phyloP scores from a whole-genome alignment of 2,113 vertebrate genomes.

The Catagonus wagneri region DNA sequence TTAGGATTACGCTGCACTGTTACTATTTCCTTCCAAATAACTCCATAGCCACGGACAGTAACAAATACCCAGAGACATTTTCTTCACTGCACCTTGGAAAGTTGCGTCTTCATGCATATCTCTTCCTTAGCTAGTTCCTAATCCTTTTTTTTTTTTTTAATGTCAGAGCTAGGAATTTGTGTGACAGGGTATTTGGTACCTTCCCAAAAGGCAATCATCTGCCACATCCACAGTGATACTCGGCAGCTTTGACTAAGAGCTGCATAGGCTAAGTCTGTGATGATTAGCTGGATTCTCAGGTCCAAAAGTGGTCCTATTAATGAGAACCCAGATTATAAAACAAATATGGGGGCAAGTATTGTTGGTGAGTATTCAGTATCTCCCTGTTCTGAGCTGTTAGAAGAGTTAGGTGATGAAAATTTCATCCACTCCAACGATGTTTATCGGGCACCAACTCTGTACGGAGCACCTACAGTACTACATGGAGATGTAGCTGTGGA shows the following conservation, averaged over 20 bases:
- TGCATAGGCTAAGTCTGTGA: background rate
- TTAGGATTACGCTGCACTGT: conserved; percentile 66
- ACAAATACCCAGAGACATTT: background rate
- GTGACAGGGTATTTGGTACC: conserved; percentile 12
- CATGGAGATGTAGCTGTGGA: background rate
- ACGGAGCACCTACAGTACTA: background rate
- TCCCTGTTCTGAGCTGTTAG: background rate
- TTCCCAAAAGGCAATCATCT: conserved; percentile 45
- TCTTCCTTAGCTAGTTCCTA: conserved; percentile 65
- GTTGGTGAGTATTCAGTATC: background rate
- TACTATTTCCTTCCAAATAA: conserved; percentile 66
- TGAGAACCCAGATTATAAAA: background rate
- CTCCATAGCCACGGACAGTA: conserved; percentile 40
- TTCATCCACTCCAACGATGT: background rate
- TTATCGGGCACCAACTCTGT: background rate
- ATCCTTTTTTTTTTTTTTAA: conserved; percentile 55
- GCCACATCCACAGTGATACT: background rate
- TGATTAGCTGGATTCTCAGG: background rate
- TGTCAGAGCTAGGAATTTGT: conserved; percentile 66
- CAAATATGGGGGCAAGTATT: background rate
- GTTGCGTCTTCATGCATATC: conserved; percentile 23
- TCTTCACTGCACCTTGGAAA: conserved; percentile 64
- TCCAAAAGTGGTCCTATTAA: background rate
- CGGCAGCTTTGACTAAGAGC: background rate
- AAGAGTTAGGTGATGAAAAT: background rate